A percentile compares a stretch with the other conserved stretches of the same genome.
phyloP scores from a whole-genome alignment of 2,888 invertebrate genomes.

The Leptogaster cylindrica region DNA sequence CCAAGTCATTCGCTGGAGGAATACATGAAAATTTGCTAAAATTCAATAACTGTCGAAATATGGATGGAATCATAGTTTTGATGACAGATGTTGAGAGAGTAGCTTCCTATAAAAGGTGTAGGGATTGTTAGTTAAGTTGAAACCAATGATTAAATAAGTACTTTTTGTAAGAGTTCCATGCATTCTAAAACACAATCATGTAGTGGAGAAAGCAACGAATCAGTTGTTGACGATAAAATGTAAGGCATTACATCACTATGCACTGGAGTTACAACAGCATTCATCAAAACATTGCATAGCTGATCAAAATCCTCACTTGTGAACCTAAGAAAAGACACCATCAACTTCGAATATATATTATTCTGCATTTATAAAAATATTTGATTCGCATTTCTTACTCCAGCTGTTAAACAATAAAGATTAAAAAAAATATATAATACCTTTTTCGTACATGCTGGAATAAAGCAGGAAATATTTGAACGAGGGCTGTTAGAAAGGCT shows the following conservation, averaged over 20 bases:
- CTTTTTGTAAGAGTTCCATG: constrained; percentile 86
- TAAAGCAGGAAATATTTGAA: constrained; percentile 94
- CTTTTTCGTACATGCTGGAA: constrained; percentile 85
- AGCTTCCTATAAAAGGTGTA: constrained; percentile 63
- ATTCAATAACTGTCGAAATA: constrained; percentile 70
- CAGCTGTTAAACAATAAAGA: no score
- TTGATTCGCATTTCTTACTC: no score
- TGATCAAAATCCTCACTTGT: constrained; percentile 74
- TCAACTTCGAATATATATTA: no score
- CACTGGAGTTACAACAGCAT: constrained; percentile 80
- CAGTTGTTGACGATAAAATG: constrained; percentile 79
- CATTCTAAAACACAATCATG: constrained; percentile 87
- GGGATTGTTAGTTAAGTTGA: constrained; percentile 46
- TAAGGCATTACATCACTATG: constrained; percentile 81
- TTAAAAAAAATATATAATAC: constrained; percentile 63
- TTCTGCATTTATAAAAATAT: no score
- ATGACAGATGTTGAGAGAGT: constrained; percentile 66
- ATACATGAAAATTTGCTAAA: constrained; percentile 76
- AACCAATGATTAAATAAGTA: constrained; percentile 53
- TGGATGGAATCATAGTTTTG: constrained; percentile 70
- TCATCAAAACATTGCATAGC: constrained; percentile 77
- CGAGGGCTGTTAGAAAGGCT: constrained; percentile 89
- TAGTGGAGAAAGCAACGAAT: constrained; percentile 79
- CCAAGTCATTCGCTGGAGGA: constrained; percentile 63
- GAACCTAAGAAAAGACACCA: constrained; percentile 53